These are phyloP conservation scores for Stichodactyla helianthus DNA, from an alignment of 64 coral and sea anemone species.

Conservation along the genomic window DNA sequence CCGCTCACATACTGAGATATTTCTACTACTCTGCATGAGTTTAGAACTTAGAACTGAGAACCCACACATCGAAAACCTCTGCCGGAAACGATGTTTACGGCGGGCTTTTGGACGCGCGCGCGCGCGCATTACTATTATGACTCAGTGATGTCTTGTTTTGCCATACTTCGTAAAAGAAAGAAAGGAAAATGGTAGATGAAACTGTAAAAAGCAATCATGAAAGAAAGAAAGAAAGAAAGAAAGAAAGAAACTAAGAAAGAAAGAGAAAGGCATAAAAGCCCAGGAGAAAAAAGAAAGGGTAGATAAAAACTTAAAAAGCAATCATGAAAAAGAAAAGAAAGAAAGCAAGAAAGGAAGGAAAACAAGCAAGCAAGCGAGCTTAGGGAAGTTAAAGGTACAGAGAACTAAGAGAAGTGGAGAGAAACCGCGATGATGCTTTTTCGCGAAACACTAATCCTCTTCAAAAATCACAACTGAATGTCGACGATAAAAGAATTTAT, in stretches of 20 bases:
- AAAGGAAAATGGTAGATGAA: background rate
- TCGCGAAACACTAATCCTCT: background rate
- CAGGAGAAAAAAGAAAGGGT: background rate
- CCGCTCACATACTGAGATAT: background rate
- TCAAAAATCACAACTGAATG: background rate
- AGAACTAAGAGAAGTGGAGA: background rate
- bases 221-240: background rate
- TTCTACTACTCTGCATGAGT: background rate
- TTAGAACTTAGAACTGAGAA: slow-evolving; percentile 4
- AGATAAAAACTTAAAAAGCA: background rate
- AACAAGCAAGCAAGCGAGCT: background rate
- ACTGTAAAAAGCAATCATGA: background rate
- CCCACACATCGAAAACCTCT: background rate
- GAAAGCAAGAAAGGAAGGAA: background rate
- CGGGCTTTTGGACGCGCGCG: slow-evolving; percentile 2
- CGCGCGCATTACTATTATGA: background rate
- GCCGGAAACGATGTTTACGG: background rate
- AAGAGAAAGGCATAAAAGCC: no score
- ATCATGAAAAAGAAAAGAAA: no score
- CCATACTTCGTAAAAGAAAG: no score
- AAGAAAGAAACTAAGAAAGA: background rate
- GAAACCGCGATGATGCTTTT: no score
- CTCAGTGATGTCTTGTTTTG: background rate
- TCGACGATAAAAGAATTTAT: background rate
- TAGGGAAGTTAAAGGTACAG: background rate